Evolutionary conservation across 2,888 invertebrate genomes (phyloP).

Genomic region (Philereme vetulata): DNA sequence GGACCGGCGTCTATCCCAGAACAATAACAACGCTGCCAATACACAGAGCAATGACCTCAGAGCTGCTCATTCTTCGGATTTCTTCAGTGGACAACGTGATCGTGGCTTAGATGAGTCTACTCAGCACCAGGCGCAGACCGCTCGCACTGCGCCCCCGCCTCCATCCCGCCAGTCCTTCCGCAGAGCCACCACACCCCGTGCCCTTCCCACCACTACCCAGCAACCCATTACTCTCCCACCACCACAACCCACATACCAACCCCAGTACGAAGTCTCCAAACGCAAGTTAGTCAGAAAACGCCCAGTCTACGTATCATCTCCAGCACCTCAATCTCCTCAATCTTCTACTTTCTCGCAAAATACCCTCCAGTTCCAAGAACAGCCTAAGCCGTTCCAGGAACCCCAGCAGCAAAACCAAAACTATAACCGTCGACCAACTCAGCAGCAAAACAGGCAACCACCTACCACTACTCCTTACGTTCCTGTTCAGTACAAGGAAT

Average conservation of each 20-base stretch:
- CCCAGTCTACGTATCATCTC: constrained; percentile 61
- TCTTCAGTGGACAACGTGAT: constrained; percentile 85
- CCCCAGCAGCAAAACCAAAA: constrained; percentile 45
- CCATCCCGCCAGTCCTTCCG: constrained; percentile 58
- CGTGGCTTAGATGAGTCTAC: constrained; percentile 72
- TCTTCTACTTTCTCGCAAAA: constrained; percentile 50
- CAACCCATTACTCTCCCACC: constrained; percentile 42
- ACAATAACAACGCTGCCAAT: constrained; percentile 48
- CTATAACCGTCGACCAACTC: constrained; percentile 52
- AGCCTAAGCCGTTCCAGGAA: constrained; percentile 31
- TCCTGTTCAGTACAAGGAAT: constrained; percentile 69
- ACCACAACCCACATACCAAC: constrained; percentile 48
- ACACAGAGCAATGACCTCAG: constrained; percentile 85
- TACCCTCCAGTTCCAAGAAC: constrained; percentile 38
- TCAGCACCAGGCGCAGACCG: constrained; percentile 37
- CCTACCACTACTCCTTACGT: constrained; percentile 55
- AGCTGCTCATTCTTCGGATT: constrained; percentile 89
- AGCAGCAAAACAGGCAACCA: constrained; percentile 48
- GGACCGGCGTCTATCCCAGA: constrained; percentile 77
- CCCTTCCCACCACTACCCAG: constrained; percentile 55
- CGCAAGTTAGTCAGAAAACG: constrained; percentile 74
- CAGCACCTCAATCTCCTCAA: constrained; percentile 47
- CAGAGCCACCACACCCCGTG: constrained; percentile 72
- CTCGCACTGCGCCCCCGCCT: constrained; percentile 52
- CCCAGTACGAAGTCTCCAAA: constrained; percentile 64